Base-by-base conservation (phyloP, 1,140 invertebrate species). In the Archegozetes longisetosus region DNA sequence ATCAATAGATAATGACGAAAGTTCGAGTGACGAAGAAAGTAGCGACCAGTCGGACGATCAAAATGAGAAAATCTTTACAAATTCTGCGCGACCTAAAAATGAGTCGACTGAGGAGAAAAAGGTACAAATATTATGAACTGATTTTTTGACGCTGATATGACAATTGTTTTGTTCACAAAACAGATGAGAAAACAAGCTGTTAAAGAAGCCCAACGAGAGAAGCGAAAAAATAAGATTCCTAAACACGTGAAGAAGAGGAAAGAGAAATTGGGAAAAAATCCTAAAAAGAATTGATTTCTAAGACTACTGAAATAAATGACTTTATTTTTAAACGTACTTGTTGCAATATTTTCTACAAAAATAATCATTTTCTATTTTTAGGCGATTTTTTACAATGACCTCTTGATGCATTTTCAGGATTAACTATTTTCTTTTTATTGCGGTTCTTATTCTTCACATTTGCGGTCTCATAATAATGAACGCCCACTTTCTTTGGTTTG, bases 241-340 rank as follows among this genome's bases (percentile, higher is more conserved):
- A 98, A 98, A 73, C 88, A 97, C 74, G 73, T 96, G 0, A 98
- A 98, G 69, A 96, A 97, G 68, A 77, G 84, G 66, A 84, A 85
- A 72, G 82, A 87, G 67, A 89, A 84, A 57, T 24, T 66, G 24
- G 64, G 55, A 2, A 64, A 58, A 54, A 65, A 64, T 47, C 62
- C 53, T n/a, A 66, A 68, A 58, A 60, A 60, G 23, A 55, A 49
- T 22, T 40, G 17, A 26, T 1, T 20, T 13, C 20, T 2, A 6
- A 54, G 12, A n/a, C n/a, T n/a, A n/a, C n/a, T n/a, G n/a, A n/a
- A n/a, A n/a, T n/a, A n/a, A n/a, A n/a, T n/a, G n/a, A n/a, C n/a
- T n/a, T n/a, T n/a, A n/a, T n/a, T n/a, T n/a, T n/a, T n/a, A n/a
- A n/a, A n/a, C n/a, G n/a, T n/a, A n/a, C n/a, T n/a, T n/a, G n/a